Evolutionary conservation across 2,113 vertebrate genomes (phyloP).

Genomic region (Mormyrus iriodes): DNA sequence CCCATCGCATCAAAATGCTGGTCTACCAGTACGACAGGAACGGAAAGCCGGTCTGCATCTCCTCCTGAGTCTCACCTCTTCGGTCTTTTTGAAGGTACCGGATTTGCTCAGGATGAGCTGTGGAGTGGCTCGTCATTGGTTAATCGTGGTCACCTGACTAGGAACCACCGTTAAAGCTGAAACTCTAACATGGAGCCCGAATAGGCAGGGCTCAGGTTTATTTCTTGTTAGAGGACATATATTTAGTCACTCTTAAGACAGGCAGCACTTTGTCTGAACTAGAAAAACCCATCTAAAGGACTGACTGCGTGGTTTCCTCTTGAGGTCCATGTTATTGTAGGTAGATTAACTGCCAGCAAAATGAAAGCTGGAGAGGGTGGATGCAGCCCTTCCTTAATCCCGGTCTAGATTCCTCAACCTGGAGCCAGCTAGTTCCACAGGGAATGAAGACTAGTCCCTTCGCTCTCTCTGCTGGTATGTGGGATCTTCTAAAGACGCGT

Average conservation of each 20-base stretch:
- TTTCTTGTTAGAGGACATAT: not conserved
- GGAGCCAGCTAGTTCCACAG: not conserved
- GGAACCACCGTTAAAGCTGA: not conserved
- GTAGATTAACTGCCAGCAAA: not conserved
- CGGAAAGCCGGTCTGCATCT: slow-evolving; percentile 85
- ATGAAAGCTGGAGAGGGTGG: not conserved
- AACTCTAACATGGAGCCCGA: not conserved
- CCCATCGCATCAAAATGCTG: slow-evolving; percentile 96
- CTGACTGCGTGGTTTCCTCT: not conserved
- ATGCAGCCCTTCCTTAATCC: not conserved
- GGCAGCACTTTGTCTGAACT: not conserved
- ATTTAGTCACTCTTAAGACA: not conserved
- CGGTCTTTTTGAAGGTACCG: not conserved
- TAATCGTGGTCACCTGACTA: not conserved
- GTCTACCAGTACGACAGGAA: slow-evolving; percentile 95
- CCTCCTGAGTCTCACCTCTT: slow-evolving; percentile 64
- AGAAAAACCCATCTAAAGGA: not conserved
- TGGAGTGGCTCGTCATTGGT: not conserved
- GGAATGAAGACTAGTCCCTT: not conserved
- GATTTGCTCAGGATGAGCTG: not conserved
- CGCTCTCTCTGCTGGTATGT: not conserved
- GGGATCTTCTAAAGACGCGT: not conserved
- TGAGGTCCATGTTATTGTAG: not conserved
- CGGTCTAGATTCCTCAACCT: not conserved
- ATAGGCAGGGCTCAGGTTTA: not conserved